Evolutionary conservation across 2,113 vertebrate species (phyloP).

Genomic region (Onychorhynchus coronatus): DNA sequence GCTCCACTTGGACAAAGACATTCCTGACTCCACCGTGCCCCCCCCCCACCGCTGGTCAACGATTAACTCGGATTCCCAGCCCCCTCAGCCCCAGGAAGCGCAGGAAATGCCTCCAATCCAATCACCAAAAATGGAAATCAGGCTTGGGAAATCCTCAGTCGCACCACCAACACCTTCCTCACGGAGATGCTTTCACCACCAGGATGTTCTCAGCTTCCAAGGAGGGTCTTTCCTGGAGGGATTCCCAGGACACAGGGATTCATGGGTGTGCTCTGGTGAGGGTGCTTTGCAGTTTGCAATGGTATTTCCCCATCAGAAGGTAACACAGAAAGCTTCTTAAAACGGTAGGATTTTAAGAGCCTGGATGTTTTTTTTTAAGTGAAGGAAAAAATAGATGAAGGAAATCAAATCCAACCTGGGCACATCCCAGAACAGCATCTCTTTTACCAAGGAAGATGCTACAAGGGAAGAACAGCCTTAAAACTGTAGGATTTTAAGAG

Average conservation of each 20-base stretch:
- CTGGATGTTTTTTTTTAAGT: too few relatives aligned
- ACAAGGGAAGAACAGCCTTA: background rate
- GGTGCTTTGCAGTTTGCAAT: accelerated
- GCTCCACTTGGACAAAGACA: background rate
- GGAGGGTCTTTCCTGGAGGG: accelerated
- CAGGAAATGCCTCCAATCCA: background rate
- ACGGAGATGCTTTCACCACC: accelerated
- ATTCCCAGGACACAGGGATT: accelerated
- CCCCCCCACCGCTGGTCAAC: accelerated
- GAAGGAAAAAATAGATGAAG: background rate
- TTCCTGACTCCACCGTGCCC: background rate
- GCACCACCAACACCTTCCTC: accelerated
- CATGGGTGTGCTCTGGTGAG: accelerated
- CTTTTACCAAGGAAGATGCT: background rate
- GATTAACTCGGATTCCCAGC: background rate
- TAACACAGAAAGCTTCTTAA: background rate
- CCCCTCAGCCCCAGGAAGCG: accelerated
- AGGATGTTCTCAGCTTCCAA: accelerated
- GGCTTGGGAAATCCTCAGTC: accelerated
- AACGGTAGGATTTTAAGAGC: accelerated
- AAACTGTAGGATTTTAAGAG: accelerated
- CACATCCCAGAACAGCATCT: background rate
- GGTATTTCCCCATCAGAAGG: too few relatives aligned
- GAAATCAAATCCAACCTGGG: background rate
- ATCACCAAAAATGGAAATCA: background rate